A percentile compares a stretch with the other conserved stretches of the same genome.
Conservation (phyloP, 2,797 vertebrate species). For the Hypotaenidia okinawae region DNA sequence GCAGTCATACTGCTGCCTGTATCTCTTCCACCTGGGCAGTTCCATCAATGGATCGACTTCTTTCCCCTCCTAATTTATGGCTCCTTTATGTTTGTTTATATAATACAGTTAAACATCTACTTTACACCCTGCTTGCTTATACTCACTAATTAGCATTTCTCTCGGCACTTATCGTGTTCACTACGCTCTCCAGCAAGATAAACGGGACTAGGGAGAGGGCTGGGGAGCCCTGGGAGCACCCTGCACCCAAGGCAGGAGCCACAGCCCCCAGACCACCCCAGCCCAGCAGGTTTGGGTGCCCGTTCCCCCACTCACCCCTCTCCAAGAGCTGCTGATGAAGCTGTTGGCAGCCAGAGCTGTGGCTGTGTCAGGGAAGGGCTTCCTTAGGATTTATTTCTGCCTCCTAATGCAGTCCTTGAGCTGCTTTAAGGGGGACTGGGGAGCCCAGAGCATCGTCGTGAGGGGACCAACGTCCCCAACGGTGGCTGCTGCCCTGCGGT, state of each 20-base stretch:
- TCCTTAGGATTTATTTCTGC: not conserved
- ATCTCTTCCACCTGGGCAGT: conserved; percentile 49
- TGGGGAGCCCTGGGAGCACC: not conserved
- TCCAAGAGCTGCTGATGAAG: not conserved
- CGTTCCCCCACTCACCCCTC: accelerated
- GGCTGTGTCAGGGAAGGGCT: not conserved
- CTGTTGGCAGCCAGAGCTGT: not conserved
- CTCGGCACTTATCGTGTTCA: not conserved
- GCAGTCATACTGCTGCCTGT: not conserved
- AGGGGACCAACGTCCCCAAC: not conserved
- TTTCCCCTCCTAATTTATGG: not conserved
- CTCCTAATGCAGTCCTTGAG: not conserved
- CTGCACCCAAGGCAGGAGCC: not conserved
- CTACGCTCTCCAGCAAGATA: not conserved
- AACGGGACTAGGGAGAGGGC: not conserved
- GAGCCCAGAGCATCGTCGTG: not conserved
- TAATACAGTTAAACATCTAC: conserved; percentile 50
- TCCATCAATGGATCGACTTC: conserved; percentile 50
- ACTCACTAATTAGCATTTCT: conserved; percentile 22
- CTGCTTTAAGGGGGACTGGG: not conserved
- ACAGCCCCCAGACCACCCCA: not conserved
- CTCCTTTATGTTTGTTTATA: conserved; percentile 56
- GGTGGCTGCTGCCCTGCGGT: not conserved
- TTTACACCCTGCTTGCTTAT: conserved; percentile 18
- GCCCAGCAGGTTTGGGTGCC: not conserved